These are phyloP conservation scores for Galerucella pusilla DNA, from an alignment of 2,888 invertebrate genomes.

Conservation along the genomic window DNA sequence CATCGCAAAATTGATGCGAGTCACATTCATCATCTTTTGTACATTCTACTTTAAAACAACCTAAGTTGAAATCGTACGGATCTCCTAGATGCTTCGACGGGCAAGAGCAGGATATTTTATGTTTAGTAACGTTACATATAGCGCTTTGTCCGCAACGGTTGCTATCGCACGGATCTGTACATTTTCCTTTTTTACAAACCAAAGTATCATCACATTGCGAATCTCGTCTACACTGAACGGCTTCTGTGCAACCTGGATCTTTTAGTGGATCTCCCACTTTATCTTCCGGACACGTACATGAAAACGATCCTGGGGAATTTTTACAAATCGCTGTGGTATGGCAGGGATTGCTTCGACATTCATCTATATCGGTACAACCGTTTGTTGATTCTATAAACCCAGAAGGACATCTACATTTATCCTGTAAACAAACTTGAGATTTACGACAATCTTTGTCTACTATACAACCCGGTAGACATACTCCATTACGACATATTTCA, in stretches of 20 bases:
- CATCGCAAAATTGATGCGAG: constrained; percentile 79
- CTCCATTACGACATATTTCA: constrained; percentile 84
- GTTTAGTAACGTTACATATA: constrained; percentile 78
- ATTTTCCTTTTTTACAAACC: constrained; percentile 80
- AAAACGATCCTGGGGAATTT: constrained; percentile 83
- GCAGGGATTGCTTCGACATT: constrained; percentile 83
- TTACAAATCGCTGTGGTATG: constrained; percentile 83
- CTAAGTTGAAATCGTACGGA: constrained; percentile 78
- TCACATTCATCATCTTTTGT: constrained; percentile 81
- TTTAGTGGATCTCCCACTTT: constrained; percentile 79
- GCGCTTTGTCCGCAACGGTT: constrained; percentile 83
- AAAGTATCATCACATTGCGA: constrained; percentile 80
- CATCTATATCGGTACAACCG: constrained; percentile 85
- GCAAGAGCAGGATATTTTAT: constrained; percentile 80
- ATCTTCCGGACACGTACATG: constrained; percentile 82
- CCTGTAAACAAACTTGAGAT: constrained; percentile 80
- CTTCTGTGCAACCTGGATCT: constrained; percentile 80
- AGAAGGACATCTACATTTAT: constrained; percentile 80
- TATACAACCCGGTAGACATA: constrained; percentile 86
- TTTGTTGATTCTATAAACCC: constrained; percentile 81
- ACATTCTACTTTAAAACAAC: constrained; percentile 92
- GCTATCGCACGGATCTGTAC: constrained; percentile 82
- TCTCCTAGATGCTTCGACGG: constrained; percentile 86
- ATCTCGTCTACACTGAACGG: constrained; percentile 81
- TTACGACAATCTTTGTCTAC: constrained; percentile 82